These are phyloP conservation scores for Habroteleia sp. DNA, from an alignment of 2,888 invertebrate species.

Conservation along the genomic window DNA sequence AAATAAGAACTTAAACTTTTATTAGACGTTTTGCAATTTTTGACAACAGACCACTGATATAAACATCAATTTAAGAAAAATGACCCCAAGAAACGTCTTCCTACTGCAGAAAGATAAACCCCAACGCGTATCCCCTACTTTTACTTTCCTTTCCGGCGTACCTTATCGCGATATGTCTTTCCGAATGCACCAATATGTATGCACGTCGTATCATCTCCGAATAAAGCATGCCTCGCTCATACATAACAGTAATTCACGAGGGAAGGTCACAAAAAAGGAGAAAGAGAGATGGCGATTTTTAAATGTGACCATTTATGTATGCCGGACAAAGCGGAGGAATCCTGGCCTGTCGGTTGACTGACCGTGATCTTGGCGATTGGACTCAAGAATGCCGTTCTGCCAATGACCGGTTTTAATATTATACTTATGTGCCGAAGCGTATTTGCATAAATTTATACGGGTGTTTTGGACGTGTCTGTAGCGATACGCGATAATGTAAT, in stretches of 20 bases:
- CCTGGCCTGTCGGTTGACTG: constrained; percentile 62
- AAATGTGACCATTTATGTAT: constrained; percentile 11
- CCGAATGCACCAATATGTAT: constrained; percentile 6
- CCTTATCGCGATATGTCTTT: constrained; percentile 12
- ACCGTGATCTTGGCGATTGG: constrained; percentile 76
- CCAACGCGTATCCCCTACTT: neutral
- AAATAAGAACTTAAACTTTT: too few species aligned
- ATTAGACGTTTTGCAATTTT: too few species aligned
- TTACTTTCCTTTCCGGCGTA: constrained; percentile 10
- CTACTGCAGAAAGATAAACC: neutral
- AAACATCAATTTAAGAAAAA: too few species aligned
- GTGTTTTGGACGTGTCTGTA: constrained; percentile 44
- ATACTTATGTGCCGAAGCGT: constrained; percentile 34
- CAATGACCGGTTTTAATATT: constrained; percentile 76
- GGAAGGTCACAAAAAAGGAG: constrained; percentile 37
- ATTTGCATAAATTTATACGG: constrained; percentile 57
- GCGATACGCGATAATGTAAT: constrained; percentile 20
- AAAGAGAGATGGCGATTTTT: constrained; percentile 33
- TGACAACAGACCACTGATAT: too few species aligned
- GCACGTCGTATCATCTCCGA: constrained; percentile 20
- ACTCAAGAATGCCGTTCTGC: constrained; percentile 70
- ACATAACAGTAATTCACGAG: constrained; percentile 42
- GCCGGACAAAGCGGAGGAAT: constrained; percentile 37
- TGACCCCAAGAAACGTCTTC: too few species aligned
- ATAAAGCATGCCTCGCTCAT: constrained; percentile 33